A percentile compares a stretch with the other conserved stretches of the same genome.
These are phyloP conservation scores for Falco berigora DNA, from an alignment of 2,797 vertebrate species.

Conservation along the genomic window DNA sequence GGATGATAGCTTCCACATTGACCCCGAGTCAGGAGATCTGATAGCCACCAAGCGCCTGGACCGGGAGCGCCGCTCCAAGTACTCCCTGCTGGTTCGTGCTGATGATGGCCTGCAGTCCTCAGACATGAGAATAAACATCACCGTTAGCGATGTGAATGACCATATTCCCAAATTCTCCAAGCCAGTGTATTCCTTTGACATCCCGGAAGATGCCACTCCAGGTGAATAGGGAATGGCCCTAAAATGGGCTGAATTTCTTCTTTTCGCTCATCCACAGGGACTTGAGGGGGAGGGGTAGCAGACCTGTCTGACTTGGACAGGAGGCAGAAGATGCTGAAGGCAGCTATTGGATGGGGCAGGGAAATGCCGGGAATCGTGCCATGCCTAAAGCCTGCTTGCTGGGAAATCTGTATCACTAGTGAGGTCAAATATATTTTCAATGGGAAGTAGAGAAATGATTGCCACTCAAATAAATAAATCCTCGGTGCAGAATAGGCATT, in stretches of 20 bases:
- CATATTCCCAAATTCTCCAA: slow-evolving; percentile 91
- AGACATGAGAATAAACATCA: slow-evolving; percentile 93
- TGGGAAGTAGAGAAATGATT: not conserved
- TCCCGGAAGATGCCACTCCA: slow-evolving; percentile 86
- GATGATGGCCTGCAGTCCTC: slow-evolving; percentile 95
- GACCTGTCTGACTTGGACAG: not conserved
- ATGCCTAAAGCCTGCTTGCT: not conserved
- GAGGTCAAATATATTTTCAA: not conserved
- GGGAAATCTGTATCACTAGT: not conserved
- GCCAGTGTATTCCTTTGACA: slow-evolving; percentile 88
- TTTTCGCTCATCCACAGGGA: not conserved
- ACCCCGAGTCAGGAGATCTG: slow-evolving; percentile 93
- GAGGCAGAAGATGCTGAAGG: not conserved
- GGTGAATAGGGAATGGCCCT: slow-evolving; percentile 68
- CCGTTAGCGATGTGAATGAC: slow-evolving; percentile 92
- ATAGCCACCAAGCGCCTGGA: slow-evolving; percentile 90
- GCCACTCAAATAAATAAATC: not conserved
- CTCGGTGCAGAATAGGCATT: not conserved
- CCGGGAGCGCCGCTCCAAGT: slow-evolving; percentile 90
- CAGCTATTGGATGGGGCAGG: rapidly evolving
- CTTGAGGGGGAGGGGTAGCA: not conserved
- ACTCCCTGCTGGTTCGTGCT: slow-evolving; percentile 90
- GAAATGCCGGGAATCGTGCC: not conserved
- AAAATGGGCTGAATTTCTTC: not conserved
- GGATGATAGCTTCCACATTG: slow-evolving; percentile 92